Evolutionary conservation across 2,797 vertebrate genomes (phyloP).

Genomic region (Phataginus tricuspis): DNA sequence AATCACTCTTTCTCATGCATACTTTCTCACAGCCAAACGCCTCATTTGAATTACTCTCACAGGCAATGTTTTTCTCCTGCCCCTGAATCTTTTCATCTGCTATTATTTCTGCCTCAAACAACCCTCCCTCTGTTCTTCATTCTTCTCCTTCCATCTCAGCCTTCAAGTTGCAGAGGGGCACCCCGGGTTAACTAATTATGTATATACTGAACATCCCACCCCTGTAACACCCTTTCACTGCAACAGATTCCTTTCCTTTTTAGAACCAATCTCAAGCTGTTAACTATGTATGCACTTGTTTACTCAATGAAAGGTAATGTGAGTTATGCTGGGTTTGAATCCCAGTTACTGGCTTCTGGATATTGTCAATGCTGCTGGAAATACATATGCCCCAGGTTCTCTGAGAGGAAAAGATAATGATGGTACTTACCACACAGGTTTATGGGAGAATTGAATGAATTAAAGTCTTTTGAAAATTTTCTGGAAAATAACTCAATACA

Average conservation of each 20-base stretch:
- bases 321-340: background rate
- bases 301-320: background rate
- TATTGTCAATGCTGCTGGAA: background rate
- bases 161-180: background rate
- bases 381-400: background rate
- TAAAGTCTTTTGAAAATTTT: background rate
- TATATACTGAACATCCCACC: background rate
- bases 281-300: background rate
- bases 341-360: background rate
- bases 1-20: background rate
- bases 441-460: background rate
- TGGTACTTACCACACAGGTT: background rate
- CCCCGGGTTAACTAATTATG: background rate
- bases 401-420: background rate
- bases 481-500: background rate
- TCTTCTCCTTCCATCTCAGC: background rate
- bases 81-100: background rate
- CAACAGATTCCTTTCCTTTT: background rate
- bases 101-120: background rate
- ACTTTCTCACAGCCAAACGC: background rate
- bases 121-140: background rate
- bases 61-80: background rate
- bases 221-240: rapidly evolving
- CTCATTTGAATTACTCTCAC: background rate
- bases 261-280: background rate